Evolutionary conservation across 2,113 vertebrate species (phyloP).

Genomic region (Gymnobelideus leadbeateri): DNA sequence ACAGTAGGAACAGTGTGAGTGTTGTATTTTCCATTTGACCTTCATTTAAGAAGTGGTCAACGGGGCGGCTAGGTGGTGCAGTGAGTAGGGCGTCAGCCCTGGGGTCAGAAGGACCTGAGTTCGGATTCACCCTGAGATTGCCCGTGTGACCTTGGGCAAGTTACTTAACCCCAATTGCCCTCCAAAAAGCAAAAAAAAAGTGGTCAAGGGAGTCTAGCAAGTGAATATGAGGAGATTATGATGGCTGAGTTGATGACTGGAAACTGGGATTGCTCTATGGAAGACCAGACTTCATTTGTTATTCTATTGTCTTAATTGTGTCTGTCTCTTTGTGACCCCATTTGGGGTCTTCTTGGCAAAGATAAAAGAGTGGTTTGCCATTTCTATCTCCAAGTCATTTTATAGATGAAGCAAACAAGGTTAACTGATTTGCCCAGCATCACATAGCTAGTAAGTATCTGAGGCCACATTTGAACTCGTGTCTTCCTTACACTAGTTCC

Average conservation of each 20-base stretch:
- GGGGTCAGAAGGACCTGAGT: too few relatives aligned
- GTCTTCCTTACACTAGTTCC: background rate
- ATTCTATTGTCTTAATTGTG: background rate
- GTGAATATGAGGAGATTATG: background rate
- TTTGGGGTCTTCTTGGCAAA: background rate
- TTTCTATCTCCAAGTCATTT: background rate
- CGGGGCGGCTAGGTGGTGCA: too few relatives aligned
- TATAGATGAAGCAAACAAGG: background rate
- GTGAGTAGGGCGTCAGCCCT: too few relatives aligned
- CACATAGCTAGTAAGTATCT: background rate
- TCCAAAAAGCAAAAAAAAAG: too few relatives aligned
- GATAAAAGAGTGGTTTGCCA: background rate
- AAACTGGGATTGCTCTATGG: background rate
- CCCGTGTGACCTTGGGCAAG: too few relatives aligned
- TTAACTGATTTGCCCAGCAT: background rate
- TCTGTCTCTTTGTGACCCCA: background rate
- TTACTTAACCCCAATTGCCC: too few relatives aligned
- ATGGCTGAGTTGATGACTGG: background rate
- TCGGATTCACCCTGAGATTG: too few relatives aligned
- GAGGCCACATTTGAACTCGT: background rate
- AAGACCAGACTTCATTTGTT: background rate
- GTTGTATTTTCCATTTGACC: too few relatives aligned
- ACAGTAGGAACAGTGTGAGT: too few relatives aligned
- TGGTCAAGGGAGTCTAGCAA: too few relatives aligned
- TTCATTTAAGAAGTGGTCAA: too few relatives aligned